Evolutionary conservation across 2,797 vertebrate species (phyloP).

Genomic region (Hybognathus amarus): DNA sequence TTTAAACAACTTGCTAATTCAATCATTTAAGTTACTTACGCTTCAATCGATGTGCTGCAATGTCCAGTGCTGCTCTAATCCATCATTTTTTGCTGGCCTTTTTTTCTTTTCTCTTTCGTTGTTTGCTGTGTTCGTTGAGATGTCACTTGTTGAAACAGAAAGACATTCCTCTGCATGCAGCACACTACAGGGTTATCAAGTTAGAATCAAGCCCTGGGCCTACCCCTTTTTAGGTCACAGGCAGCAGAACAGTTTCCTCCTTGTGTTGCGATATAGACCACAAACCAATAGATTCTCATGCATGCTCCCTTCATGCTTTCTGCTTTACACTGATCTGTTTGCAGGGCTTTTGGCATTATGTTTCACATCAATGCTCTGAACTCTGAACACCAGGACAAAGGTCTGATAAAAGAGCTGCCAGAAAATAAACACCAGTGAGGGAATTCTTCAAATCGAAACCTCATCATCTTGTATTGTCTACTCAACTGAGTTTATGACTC

Average conservation of each 20-base stretch:
- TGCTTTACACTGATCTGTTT: not conserved
- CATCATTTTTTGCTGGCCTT: conserved; percentile 49
- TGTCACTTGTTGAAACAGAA: conserved; percentile 31
- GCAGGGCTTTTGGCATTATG: conserved; percentile 10
- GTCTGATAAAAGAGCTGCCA: conserved; percentile 8
- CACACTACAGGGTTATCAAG: conserved; percentile 63
- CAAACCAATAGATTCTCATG: conserved; percentile 31
- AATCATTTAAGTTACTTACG: conserved; percentile 45
- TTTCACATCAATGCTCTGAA: not conserved
- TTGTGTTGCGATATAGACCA: conserved; percentile 61
- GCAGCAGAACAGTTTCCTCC: conserved; percentile 63
- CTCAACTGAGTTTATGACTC: not conserved
- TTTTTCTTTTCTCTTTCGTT: not conserved
- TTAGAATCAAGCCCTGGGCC: conserved; percentile 65
- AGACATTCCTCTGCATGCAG: conserved; percentile 9
- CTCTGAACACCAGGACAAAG: conserved; percentile 5
- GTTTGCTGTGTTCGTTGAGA: not conserved
- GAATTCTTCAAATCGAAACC: not conserved
- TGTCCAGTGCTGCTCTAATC: conserved; percentile 56
- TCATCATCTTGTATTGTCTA: not conserved
- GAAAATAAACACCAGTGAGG: not conserved
- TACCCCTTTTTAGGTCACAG: conserved; percentile 68
- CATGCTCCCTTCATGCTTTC: not conserved
- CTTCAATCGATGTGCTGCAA: conserved; percentile 39
- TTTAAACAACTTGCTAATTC: not conserved